Base-by-base conservation (phyloP, 2,113 vertebrate genomes). In the Anser cygnoides region DNA sequence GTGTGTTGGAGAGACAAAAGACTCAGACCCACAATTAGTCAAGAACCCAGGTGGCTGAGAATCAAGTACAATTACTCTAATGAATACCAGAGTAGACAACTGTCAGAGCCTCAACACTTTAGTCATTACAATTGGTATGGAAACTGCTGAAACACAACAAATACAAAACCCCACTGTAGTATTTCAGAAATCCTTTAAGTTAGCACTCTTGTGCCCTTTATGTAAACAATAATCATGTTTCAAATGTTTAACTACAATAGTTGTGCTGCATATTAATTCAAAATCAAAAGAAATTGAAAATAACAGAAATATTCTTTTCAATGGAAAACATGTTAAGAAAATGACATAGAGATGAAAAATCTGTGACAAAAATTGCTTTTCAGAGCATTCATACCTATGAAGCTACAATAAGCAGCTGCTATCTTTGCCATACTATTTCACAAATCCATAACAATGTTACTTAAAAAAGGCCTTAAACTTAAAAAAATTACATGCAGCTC, bases 231-330 rank as follows among this genome's bases (percentile, higher is more conserved):
- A 28, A 2, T 54, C 44, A 23, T 2, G 5, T 84, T 70, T 93
- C 25, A 49, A 43, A 35, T 1, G 1, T 81, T 91, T 57, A 70
- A 22, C 31, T 91, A 3, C 50, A 59, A 71, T 74, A 49, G 58
- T 67, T 77, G 23, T 4, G 2, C 31, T 54, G 11, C 33, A 71
- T 41, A 77, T 22, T 77, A 59, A 74, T 23, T 79, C 50, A 62
- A 68, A 86, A 68, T 61, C 9, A 77, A 81, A 82, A 39, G 6
- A 39, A 95, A 91, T 12, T 77, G 13, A 84, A 95, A 89, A 84
- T 25, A 54, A 28, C 15, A 61, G 23, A 54, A 92, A 52, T 10
- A 21, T 73, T 65, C 5, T 76, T 90, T 74, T 65, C 26, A 49
- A 7, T 41, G 14, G 28, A 80, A 91, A 89, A n/a, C 8, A 16